Base-by-base conservation (phyloP, 2,797 vertebrate genomes). In the Meda fulgida region DNA sequence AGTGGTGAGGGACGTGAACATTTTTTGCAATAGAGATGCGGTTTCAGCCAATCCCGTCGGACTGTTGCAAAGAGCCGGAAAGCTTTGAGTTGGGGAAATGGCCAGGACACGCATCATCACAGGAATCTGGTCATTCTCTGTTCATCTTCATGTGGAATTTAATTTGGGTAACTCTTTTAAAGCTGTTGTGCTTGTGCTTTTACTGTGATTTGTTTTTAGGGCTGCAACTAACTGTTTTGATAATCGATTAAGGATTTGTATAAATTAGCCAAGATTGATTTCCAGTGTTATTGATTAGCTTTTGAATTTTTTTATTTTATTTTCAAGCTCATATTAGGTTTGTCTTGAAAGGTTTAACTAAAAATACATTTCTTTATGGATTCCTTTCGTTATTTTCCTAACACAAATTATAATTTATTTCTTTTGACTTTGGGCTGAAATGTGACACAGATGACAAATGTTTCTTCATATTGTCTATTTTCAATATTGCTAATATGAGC, bases 71-170 rank as follows among this genome's bases (percentile, higher is more conserved):
- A 26, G 55, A 51, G 53, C 8, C 55, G 5, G 58, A 83, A 8
- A 18, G 75, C 48, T 29, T 53, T n/a, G 26, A 67, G 69, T 67
- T 65, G 34, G 43, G 19, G 19, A 14, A 34, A 55, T 23, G 26
- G 55, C 26, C 38, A 40, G 58, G 31, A 16, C 23, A 1, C 21
- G 26, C 53, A 18, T 40, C 38, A 53, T 36, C 77, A 18, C 40
- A 53, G 26, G 23, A 53, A 18, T 53, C 78, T 55, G 78, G 84
- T 85, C 81, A 72, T 40, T 7, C 70, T 58, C 23, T 78, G 14
- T n/a, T 40, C 14, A 10, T 29, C 11, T 29, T 55, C 23, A 21
- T 40, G 9, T 31, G 11, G 23, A 18, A 21, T 36, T 43, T 1
- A 77, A 77, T 63, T 1, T 29, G 26, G 5, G 2, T 29, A 29